Base-by-base conservation (phyloP, 2,113 vertebrate genomes). In the Sturnira hondurensis region DNA sequence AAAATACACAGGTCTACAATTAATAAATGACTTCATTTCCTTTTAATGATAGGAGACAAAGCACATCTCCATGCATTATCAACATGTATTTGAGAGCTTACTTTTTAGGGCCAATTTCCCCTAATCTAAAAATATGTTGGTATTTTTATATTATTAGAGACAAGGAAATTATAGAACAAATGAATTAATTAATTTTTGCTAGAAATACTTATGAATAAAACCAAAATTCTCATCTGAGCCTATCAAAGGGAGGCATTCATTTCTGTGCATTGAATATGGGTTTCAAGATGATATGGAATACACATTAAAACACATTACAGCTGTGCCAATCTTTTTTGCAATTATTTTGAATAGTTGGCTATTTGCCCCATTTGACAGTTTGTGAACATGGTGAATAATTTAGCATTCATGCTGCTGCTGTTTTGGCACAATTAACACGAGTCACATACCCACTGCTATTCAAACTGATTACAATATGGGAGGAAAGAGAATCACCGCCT, bases 381-480 rank as follows among this genome's bases (percentile, higher is more conserved):
- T 98, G 97, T 96, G 98, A 98, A 98, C 97, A 98, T 96, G 95
- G 96, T 96, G 97, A 98, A 98, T 98, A 98, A 98, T 98, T 97
- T 97, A 98, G 95, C 76, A 94, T 98, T 96, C 97, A 92, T 97
- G 84, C 92, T 10, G 93, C 98, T 98, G 95, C 97, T 97, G 97
- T 98, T 98, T 97, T 97, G 98, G 98, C 97, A 91, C 96, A 95
- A 97, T 96, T 90, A 96, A 85, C 87, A 88, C 92, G 97, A 98
- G 98, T 97, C 82, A 38, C 94, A 83, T 97, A 97, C 96, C 97
- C 33, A 67, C 43, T 89, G 87, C 93, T 98, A 97, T 97, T 97
- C 93, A 95, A 94, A 97, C 85, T 88, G 58, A 96, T 97, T 96
- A 94, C 91, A 92, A 70, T 97, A 70, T 94, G 84, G 50, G 16